Evolutionary conservation across 2,888 invertebrate genomes (phyloP), one percentile per base, ranked within the genome.

Genomic region (Phasia obesa): DNA sequence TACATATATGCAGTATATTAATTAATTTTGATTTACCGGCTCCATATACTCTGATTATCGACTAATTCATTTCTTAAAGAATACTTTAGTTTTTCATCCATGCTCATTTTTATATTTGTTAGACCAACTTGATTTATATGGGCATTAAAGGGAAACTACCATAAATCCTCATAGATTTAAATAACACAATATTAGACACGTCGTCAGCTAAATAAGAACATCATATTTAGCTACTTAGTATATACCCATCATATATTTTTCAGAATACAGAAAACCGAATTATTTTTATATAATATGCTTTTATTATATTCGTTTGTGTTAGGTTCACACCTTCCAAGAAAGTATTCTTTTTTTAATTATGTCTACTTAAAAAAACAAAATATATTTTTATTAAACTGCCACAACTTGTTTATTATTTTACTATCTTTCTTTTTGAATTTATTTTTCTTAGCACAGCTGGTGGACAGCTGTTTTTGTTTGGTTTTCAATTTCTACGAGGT

Each of bases 31-130:
- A 47, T 49, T 85, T 86, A 88, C 91, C 92, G 89, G 62, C 90
- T 91, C 92, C 92, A 92, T 69, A 91, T 86, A 82, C 88, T 89
- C 85, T 90, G 89, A 27, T 88, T 90, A 84, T 91, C 91, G 64
- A 89, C 93, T 19, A 90, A 89, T 67, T 92, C 91, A 53, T 92
- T 91, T 57, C 91, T 88, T 73, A 92, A 86, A 44, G 91, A 90
- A 87, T 92, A 92, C 81, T 91, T 92, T 17, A 86, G 62, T 74
- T 86, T 86, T 71, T 86, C 86, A 47, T 86, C 86, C 86, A 86
- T 86, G 57, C 82, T 85, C 81, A 85, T 83, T 59, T 60, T 67
- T 5, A 17, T 47, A 47, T 57, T 42, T 51, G 2, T 17, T 15
- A 42, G 5, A 44, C 2, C 47, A 2, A 7, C 7, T 6, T 49